Evolutionary conservation across 2,888 invertebrate species (phyloP), one percentile per base, ranked within the genome.

Genomic region (Diogma glabrata): DNA sequence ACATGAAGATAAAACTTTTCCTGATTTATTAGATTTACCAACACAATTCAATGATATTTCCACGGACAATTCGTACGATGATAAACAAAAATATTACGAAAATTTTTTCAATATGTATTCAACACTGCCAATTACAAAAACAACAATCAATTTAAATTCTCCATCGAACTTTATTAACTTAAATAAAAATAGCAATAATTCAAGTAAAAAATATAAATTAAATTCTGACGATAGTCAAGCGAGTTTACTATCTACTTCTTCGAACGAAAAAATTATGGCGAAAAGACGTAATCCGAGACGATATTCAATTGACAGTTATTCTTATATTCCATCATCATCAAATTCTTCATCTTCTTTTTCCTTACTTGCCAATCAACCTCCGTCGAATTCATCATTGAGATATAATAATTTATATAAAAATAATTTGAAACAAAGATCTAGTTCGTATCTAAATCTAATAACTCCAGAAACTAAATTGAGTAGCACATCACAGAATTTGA

Each of bases 21-120:
- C 69, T 10, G 67, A 69, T 55, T 60, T 71, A 33, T 53, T 67
- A 52, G 66, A 69, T 54, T 66, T 69, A 40, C 67, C 70, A 6
- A 24, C 17, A 4, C 23, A 43, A 12, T 14, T 43, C 3, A 43
- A n/a, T n/a, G 43, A 43, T 2, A 22, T 6, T 22, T 6, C 43
- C 6, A 14, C 10, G 8, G 10, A n/a, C n/a, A n/a, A n/a, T n/a
- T n/a, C n/a, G n/a, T n/a, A n/a, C n/a, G n/a, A n/a, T n/a, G n/a
- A n/a, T n/a, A 43, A 43, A 22, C 43, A 20, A 2, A 43, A 22
- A 22, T 22, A 22, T 43, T 43, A 43, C 23, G 43, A 43, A 9
- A 8, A 43, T 22, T 43, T 43, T 22, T 43, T 22, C 14, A 22
- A 43, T 10, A 22, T 23, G 7, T 43, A 43, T 23, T 43, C 43